Evolutionary conservation across 92 coral and sea anemone genomes (phyloP), one percentile per base, ranked within the genome.

Genomic region (Siderastrea siderea): DNA sequence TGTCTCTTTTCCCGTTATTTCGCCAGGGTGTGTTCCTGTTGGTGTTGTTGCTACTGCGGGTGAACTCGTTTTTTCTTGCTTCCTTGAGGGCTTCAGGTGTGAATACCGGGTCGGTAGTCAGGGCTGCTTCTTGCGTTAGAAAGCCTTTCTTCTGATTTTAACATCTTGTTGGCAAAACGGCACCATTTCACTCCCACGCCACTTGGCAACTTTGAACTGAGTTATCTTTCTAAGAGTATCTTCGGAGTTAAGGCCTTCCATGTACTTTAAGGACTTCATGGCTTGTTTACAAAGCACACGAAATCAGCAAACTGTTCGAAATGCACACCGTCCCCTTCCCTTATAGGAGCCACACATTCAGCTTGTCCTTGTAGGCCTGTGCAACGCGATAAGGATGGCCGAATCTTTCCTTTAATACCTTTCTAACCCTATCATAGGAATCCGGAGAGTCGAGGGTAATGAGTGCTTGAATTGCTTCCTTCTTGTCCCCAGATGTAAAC

Each of bases 401-500:
- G n/a, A n/a, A n/a, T n/a, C n/a, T n/a, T n/a, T n/a, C n/a, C n/a
- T n/a, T n/a, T n/a, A n/a, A n/a, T n/a, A n/a, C n/a, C n/a, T n/a
- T n/a, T n/a, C n/a, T n/a, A n/a, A n/a, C n/a, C n/a, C 86, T 78
- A 17, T 65, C 82, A 79, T 90, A 85, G 50, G 90, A 79, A 77
- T 84, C 87, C 46, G 90, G 71, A 67, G 90, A 53, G 54, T 90
- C 74, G 64, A 90, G 81, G 73, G 84, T 84, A 50, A 90, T 52
- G 54, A 90, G 57, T 68, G 87, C 90, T 78, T 84, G 75, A 51
- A 80, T 85, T 62, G 77, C 78, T 57, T 71, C 90, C 68, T 90
- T 90, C 69, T 90, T 84, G 47, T 78, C 86, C 51, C 90, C 90
- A 72, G 90, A 68, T 47, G 93, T 90, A 74, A 10, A 90, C 76